Percentiles rank a stretch among this genome's conserved stretches.
Conservation (phyloP, 2,797 vertebrate species). For the Erethizon dorsatum region DNA sequence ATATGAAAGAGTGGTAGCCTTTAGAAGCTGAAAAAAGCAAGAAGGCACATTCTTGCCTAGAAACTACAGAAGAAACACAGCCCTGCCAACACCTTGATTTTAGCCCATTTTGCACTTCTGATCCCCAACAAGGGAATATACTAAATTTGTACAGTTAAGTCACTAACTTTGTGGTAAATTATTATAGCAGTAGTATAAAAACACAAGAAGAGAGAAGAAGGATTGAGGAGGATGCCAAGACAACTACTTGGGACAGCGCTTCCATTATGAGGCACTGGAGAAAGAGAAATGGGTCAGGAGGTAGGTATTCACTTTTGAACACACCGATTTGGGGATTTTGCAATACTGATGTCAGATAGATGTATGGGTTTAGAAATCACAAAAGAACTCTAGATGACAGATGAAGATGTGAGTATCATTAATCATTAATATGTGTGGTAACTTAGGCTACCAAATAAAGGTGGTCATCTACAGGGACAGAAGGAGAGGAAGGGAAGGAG, state of each 20-base stretch:
- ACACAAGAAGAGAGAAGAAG: not conserved
- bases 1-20: not conserved
- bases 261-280: not conserved
- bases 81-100: not conserved
- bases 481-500: not conserved
- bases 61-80: not conserved
- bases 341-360: not conserved
- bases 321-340: not conserved
- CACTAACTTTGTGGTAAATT: not conserved
- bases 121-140: not conserved
- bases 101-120: not conserved
- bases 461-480: not conserved
- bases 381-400: not conserved
- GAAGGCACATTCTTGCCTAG: not conserved
- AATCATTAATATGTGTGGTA: not conserved
- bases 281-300: not conserved
- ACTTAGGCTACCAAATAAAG: not conserved
- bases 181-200: not conserved
- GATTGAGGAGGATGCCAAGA: not conserved
- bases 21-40: not conserved
- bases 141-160: not conserved
- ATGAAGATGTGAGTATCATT: not conserved
- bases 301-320: not conserved
- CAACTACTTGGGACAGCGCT: not conserved
- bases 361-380: not conserved